Evolutionary conservation across 2,797 vertebrate genomes (phyloP).

Genomic region (Arnoldichthys spilopterus): DNA sequence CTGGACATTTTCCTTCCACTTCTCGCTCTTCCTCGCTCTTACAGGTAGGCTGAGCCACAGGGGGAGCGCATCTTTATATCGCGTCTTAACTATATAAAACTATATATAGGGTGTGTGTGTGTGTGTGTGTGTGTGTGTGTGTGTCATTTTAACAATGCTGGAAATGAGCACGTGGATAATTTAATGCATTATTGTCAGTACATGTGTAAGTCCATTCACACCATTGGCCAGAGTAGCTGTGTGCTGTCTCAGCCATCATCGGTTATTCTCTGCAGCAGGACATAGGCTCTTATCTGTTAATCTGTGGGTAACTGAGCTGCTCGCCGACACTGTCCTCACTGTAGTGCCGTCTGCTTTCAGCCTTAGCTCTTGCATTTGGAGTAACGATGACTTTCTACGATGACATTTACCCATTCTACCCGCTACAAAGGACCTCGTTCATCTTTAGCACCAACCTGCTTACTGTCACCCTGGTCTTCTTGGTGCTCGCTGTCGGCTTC

Average conservation of each 20-base stretch:
- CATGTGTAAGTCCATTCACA: too few species aligned
- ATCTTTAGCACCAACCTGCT: slow-evolving; percentile 79
- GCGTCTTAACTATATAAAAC: too few species aligned
- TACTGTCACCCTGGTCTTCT: slow-evolving; percentile 87
- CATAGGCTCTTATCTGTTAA: slow-evolving; percentile 66
- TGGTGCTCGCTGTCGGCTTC: slow-evolving; percentile 80
- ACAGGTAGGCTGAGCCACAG: slow-evolving; percentile 37
- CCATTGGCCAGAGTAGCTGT: too few species aligned
- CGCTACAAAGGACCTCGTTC: slow-evolving; percentile 78
- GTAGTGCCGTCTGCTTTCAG: slow-evolving; percentile 49
- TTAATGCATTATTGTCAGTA: too few species aligned
- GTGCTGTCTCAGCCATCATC: background rate
- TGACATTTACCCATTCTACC: slow-evolving; percentile 88
- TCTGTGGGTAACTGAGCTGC: slow-evolving; percentile 74
- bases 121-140: too few species aligned
- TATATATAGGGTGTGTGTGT: too few species aligned
- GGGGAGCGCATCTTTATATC: background rate
- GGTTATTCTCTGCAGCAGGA: slow-evolving; percentile 37
- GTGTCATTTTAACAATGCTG: too few species aligned
- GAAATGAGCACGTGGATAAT: too few species aligned
- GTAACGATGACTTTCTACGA: slow-evolving; percentile 88
- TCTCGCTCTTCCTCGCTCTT: slow-evolving; percentile 10
- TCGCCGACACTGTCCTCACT: slow-evolving; percentile 63
- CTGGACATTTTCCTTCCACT: slow-evolving; percentile 8
- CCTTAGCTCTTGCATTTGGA: slow-evolving; percentile 57